Evolutionary conservation across 1,140 invertebrate species (phyloP).

Genomic region (Diuraphis noxia): DNA sequence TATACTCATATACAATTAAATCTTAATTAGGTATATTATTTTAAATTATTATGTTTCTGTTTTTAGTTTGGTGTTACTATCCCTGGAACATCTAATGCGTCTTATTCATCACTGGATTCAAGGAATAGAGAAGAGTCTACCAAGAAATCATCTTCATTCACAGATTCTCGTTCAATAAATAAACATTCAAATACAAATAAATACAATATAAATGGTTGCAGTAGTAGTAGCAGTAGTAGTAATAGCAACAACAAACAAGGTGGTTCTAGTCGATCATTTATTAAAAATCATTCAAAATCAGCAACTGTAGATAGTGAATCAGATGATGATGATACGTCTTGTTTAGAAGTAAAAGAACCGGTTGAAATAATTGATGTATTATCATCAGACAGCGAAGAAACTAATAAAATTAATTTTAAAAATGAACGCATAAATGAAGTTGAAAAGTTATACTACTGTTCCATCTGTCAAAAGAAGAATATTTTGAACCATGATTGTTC

Average conservation of each 20-base stretch:
- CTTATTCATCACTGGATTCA: not conserved
- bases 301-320: not conserved
- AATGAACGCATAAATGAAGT: not conserved
- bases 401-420: not conserved
- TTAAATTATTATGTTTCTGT: not conserved
- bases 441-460: not conserved
- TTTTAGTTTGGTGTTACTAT: constrained; percentile 19
- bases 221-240: not conserved
- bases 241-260: not conserved
- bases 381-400: constrained; percentile 34
- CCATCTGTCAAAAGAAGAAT: constrained; percentile 15
- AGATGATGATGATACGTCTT: constrained; percentile 27
- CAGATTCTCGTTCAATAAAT: not conserved
- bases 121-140: not conserved
- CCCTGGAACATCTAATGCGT: not conserved
- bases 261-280: not conserved
- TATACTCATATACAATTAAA: not conserved
- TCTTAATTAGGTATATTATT: not conserved
- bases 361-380: constrained; percentile 14
- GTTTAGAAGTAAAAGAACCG: not conserved
- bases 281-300: not conserved
- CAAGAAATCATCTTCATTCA: not conserved
- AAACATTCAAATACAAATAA: not conserved
- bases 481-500: constrained; percentile 12
- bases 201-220: not conserved